These are phyloP conservation scores for Arion vulgaris DNA, from an alignment of 1,140 invertebrate genomes.

Conservation along the genomic window DNA sequence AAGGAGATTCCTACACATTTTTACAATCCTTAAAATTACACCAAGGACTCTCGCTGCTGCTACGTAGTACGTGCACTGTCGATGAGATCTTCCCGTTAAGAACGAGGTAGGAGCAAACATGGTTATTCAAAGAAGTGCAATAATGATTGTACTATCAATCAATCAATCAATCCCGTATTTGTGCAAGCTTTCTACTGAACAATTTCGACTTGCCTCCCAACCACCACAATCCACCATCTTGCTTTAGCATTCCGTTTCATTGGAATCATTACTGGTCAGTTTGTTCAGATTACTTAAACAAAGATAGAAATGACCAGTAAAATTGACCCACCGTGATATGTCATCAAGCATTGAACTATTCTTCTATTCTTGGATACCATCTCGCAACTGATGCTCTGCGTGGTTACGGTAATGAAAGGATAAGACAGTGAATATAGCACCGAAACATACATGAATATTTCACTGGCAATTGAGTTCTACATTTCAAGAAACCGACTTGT, in stretches of 20 bases:
- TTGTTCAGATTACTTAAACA: background rate
- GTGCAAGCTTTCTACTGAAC: background rate
- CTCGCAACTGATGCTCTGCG: background rate
- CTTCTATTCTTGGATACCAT: background rate
- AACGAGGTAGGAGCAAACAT: too few relatives aligned
- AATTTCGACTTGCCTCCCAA: background rate
- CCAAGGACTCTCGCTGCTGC: too few relatives aligned
- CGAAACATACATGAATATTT: background rate
- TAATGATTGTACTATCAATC: too few relatives aligned
- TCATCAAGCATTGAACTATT: background rate
- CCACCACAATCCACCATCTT: background rate
- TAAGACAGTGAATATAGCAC: slow-evolving; percentile 1
- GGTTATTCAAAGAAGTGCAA: too few relatives aligned
- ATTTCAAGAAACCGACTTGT: background rate
- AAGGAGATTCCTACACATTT: too few relatives aligned
- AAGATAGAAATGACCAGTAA: background rate
- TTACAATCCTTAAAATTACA: too few relatives aligned
- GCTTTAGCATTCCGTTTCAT: background rate
- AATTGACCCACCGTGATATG: background rate
- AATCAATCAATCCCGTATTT: too few relatives aligned
- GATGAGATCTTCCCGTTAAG: too few relatives aligned
- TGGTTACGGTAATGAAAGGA: background rate
- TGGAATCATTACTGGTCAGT: background rate
- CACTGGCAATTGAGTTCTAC: background rate
- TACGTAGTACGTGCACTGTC: too few relatives aligned